Conservation (phyloP, 2,888 invertebrate genomes). For the Halictus quadricinctus region DNA sequence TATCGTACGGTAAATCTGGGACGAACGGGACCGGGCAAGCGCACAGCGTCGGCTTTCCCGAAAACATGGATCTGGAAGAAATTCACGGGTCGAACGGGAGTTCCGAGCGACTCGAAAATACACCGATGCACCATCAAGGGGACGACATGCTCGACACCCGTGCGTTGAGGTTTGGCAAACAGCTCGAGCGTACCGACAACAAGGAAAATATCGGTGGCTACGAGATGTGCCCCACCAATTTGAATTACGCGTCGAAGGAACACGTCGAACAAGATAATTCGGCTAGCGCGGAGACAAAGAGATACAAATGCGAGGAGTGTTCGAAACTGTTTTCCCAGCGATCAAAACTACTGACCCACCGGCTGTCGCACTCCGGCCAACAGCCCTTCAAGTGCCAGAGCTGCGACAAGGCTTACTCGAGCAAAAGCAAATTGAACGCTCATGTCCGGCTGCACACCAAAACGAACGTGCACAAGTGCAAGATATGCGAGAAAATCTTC, state of each 20-base stretch:
- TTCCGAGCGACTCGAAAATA: constrained; percentile 53
- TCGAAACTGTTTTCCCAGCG: constrained; percentile 74
- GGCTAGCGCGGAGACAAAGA: constrained; percentile 47
- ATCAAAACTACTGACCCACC: constrained; percentile 77
- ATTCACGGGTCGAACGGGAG: constrained; percentile 49
- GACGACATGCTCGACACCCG: constrained; percentile 50
- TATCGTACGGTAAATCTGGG: constrained; percentile 68
- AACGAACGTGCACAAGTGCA: constrained; percentile 78
- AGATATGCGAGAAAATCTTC: constrained; percentile 80
- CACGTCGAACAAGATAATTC: constrained; percentile 33
- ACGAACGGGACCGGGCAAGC: constrained; percentile 58
- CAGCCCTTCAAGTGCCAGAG: constrained; percentile 76
- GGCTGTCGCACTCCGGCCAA: constrained; percentile 73
- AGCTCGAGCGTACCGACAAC: constrained; percentile 34
- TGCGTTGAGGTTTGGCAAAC: constrained; percentile 57
- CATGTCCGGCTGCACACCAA: constrained; percentile 78
- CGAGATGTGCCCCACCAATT: constrained; percentile 40
- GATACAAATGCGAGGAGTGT: constrained; percentile 76
- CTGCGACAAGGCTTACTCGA: constrained; percentile 78
- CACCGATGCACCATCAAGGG: constrained; percentile 51
- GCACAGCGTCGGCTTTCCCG: constrained; percentile 67
- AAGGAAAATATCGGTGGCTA: constrained; percentile 50
- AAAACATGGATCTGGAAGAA: constrained; percentile 61
- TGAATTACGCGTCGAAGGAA: constrained; percentile 53
- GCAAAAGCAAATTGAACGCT: constrained; percentile 80